Evolutionary conservation across 2,113 vertebrate species (phyloP), one percentile per base, ranked within the genome.

Genomic region (Phrynocephalus versicolor): DNA sequence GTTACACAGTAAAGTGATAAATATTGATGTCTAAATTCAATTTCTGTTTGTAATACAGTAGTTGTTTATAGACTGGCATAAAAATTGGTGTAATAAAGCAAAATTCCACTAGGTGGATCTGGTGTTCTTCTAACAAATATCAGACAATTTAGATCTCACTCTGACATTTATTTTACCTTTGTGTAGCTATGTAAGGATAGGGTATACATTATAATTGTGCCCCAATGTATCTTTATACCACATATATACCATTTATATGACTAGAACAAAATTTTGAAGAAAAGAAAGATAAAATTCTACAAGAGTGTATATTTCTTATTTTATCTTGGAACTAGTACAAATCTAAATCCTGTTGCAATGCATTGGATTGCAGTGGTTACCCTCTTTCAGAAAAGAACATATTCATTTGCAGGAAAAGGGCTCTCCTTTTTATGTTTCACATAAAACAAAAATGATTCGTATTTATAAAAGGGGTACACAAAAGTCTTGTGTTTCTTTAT

Each of bases 61-160:
- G 33, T 0, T 27, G 10, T 72, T 92, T 41, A 58, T 85, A 84
- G 79, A 19, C 69, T 45, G 16, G 60, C 18, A 27, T 82, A 76
- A 84, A n/a, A 30, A 37, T 64, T 33, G 19, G 21, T 95, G 95
- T 90, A 96, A 85, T 96, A 91, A 94, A 71, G 1, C 67, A 90
- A 95, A 92, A 51, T 23, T 92, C 96, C 96, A 96, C 96, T 95
- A 96, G 96, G 89, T 95, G 96, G 96, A 51, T 89, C 94, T 96
- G 90, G 88, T 94, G 95, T 80, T 92, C 96, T 95, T 94, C 94
- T 81, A 79, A 87, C 82, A 88, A 87, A 81, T 70, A 71, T 79
- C 0, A 0, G 51, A 18, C 0, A 51, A 45, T 58, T 65, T 0
- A n/a, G 8, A 62, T 60, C 1, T 16, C 84, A 2, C 2, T 85